Conservation (phyloP, 2,888 invertebrate genomes). For the Xanthorhoe spadicearia region DNA sequence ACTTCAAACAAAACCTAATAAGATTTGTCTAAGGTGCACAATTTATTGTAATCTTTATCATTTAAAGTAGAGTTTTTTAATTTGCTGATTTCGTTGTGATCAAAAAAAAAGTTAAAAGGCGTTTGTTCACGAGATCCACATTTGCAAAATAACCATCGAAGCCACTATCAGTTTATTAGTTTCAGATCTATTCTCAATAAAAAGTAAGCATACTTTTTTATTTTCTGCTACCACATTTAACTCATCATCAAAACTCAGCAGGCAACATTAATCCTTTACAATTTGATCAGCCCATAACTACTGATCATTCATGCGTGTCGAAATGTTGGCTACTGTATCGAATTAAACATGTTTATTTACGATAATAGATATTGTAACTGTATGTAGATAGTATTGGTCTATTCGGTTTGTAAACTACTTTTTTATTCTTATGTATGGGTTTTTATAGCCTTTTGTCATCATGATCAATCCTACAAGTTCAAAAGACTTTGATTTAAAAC, state of each 20-base stretch:
- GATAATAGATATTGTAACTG: conserved; percentile 13
- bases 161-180: neutral
- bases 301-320: conserved; percentile 38
- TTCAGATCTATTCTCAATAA: neutral
- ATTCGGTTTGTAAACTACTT: conserved; percentile 8
- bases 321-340: conserved; percentile 37
- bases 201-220: neutral
- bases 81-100: neutral
- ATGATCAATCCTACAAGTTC: neutral
- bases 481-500: neutral
- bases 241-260: conserved; percentile 21
- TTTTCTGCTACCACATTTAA: conserved; percentile 20
- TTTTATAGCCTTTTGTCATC: conserved; percentile 3
- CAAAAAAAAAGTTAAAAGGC: neutral
- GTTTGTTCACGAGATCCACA: no score
- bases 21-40: no score
- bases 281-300: conserved; percentile 36
- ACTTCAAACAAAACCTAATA: no score
- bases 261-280: conserved; percentile 31
- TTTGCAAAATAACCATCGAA: no score
- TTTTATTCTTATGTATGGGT: neutral
- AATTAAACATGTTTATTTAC: conserved; percentile 39
- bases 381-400: conserved; percentile 7
- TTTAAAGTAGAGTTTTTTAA: neutral
- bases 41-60: neutral